Conservation (phyloP, 2,888 invertebrate species). For the Boloria euphrosyne region DNA sequence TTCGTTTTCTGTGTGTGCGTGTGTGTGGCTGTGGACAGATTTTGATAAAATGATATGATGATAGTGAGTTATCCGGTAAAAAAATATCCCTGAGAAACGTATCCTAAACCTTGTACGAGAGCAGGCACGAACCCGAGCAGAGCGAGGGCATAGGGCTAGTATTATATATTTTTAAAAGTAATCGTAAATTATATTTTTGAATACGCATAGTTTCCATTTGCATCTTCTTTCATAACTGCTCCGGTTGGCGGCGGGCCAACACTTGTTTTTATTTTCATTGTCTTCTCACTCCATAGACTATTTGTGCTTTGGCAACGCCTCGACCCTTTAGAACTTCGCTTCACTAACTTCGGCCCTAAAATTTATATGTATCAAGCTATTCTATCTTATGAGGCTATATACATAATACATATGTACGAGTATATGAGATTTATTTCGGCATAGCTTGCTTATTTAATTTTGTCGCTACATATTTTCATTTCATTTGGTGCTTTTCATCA, state of each 20-base stretch:
- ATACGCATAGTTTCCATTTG: constrained; percentile 19
- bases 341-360: constrained; percentile 4
- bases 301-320: constrained; percentile 26
- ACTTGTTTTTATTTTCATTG: constrained; percentile 31
- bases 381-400: not conserved
- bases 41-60: too few species aligned
- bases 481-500: too few species aligned
- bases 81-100: too few species aligned
- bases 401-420: too few species aligned
- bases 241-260: constrained; percentile 34
- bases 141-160: not conserved
- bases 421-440: too few species aligned
- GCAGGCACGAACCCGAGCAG: too few species aligned
- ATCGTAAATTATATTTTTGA: constrained; percentile 1
- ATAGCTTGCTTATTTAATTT: too few species aligned
- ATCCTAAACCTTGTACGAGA: too few species aligned
- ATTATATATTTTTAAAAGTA: not conserved
- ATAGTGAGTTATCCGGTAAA: too few species aligned
- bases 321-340: constrained; percentile 7
- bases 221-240: constrained; percentile 32
- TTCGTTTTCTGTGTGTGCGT: too few species aligned
- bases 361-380: not conserved
- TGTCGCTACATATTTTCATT: too few species aligned
- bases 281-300: constrained; percentile 16
- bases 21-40: too few species aligned